Conservation (phyloP, 2,113 vertebrate species). For the Neotoma lepida region DNA sequence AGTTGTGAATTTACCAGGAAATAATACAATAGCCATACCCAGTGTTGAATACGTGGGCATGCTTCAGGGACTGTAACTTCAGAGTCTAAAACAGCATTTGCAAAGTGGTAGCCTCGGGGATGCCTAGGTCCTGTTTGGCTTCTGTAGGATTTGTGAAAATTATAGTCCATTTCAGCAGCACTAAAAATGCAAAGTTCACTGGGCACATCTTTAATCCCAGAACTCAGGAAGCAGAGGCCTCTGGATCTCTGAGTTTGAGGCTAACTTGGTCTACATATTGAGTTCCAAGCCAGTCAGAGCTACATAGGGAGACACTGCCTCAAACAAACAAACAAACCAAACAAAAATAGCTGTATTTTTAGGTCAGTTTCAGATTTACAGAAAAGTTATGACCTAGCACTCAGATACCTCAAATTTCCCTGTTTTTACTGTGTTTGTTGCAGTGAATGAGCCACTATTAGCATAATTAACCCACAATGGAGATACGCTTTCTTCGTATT, state of each 20-base stretch:
- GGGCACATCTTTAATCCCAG: not conserved
- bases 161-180: conserved; percentile 11
- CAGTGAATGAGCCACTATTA: not conserved
- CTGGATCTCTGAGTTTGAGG: not conserved
- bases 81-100: not conserved
- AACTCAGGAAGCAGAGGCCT: not conserved
- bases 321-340: not conserved
- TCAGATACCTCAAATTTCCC: no score
- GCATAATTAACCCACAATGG: not conserved
- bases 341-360: not conserved
- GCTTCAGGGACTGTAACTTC: not conserved
- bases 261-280: not conserved
- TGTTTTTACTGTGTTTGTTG: not conserved
- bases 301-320: not conserved
- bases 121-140: not conserved
- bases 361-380: not conserved
- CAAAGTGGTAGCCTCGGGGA: not conserved
- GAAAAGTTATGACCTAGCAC: not conserved
- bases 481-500: not conserved
- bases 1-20: not conserved
- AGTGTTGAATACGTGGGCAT: not conserved
- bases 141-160: not conserved
- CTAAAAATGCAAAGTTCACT: conserved; percentile 4
- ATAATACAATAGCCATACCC: not conserved
- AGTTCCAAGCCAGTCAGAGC: not conserved